A percentile compares a stretch with the other conserved stretches of the same genome.
phyloP scores from a whole-genome alignment of 2,797 vertebrate genomes.

The Mormyrops boulengeri region DNA sequence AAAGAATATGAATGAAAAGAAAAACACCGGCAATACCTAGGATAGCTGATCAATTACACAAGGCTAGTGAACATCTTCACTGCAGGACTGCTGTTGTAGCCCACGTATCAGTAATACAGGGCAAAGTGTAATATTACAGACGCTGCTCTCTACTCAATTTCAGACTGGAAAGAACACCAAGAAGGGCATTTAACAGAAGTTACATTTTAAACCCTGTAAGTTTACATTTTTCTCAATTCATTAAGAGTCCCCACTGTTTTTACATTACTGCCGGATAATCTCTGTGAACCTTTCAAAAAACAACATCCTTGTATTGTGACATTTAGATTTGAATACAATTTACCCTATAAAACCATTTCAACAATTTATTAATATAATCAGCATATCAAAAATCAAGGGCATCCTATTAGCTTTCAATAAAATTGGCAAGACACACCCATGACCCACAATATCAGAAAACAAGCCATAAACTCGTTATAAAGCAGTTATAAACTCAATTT shows the following conservation, averaged over 20 bases:
- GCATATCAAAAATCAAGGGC: neutral
- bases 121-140: neutral
- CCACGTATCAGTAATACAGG: neutral
- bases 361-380: neutral
- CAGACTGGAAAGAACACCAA: neutral
- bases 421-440: neutral
- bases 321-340: neutral
- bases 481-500: neutral
- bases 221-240: neutral
- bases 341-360: neutral
- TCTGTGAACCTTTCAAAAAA: neutral
- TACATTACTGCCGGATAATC: neutral
- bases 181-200: neutral
- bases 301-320: neutral
- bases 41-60: neutral
- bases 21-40: neutral
- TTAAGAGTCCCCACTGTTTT: neutral
- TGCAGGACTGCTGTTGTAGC: neutral
- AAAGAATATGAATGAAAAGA: neutral
- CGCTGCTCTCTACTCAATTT: neutral
- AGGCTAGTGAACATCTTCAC: neutral
- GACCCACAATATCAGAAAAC: neutral
- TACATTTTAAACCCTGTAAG: neutral
- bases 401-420: neutral
- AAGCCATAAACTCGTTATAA: neutral